Evolutionary conservation across 2,888 invertebrate species (phyloP), one percentile per base, ranked within the genome.

Genomic region (Eupithecia exiguata): DNA sequence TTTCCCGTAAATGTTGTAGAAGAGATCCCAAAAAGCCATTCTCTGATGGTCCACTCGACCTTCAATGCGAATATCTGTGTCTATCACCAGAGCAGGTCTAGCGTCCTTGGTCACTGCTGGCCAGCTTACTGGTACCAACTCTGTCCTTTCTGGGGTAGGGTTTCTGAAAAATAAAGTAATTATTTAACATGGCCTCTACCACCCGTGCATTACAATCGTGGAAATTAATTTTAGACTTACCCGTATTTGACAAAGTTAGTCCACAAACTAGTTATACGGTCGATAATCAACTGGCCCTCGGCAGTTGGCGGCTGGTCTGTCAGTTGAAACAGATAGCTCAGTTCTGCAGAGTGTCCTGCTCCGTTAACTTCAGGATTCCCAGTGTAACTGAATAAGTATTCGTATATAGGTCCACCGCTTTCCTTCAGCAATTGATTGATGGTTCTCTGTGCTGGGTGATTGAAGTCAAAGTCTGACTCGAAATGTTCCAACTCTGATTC

Each of bases 21-120:
- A 94, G 2, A 94, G 86, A 70, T 94, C 92, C 94, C 94, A 94
- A 78, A 92, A 94, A 0, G 93, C 90, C 89, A 92, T 91, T 30
- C 92, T 87, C 10, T 90, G 86, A 68, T 90, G 88, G 68, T 86
- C 83, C 9, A 90, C 87, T 68, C 94, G 83, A 38, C 84, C 81
- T 53, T 89, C 87, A 71, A 92, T 76, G 18, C 78, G 76, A 5
- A 92, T 78, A 14, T 91, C 86, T 0, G 86, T 82, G 76, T 91
- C 92, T 9, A 94, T 93, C 10, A 89, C 83, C 77, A 93, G 72
- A 53, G 89, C 88, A 0, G 93, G 92, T 74, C 92, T 87, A 25
- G 84, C 82, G 18, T 84, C 80, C 6, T 76, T 71, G 1, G 87
- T 86, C 0, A 88, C 85, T 14, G 91, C 84, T 40, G 79, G 78